Base-by-base conservation (phyloP, 2,797 vertebrate species). In the Pseudochaenichthys georgianus region DNA sequence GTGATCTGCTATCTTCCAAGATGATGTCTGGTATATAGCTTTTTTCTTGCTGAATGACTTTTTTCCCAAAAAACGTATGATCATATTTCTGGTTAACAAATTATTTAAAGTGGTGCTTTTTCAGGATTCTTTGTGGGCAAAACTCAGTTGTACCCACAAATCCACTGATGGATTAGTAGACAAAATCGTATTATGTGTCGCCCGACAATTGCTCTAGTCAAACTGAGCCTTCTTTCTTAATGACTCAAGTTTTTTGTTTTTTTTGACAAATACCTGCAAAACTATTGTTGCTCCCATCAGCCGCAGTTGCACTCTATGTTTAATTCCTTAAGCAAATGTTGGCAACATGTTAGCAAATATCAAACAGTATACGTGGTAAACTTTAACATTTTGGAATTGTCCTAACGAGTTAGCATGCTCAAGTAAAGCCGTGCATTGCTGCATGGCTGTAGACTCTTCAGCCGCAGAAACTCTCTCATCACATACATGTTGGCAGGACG, bases 401-500 rank as follows among this genome's bases (percentile, higher is more conserved):
- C 13, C 59, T 23, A 21, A 34, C 2, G 2, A 46, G 15, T 52
- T 7, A 42, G 15, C 57, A 47, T 60, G 8, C 58, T 3, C 41
- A 51, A 64, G 13, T 38, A 17, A 15, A 23, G 42, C 9, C 13
- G 45, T 2, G 53, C 47, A 55, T 50, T n/a, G 9, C 34, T 3
- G 13, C 41, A 31, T 1, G 2, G 8, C 4, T 54, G 48, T 28
- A 10, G 12, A 45, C 11, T 19, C 13, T 46, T 17, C 3, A n/a
- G 47, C 34, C 31, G 8, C 47, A 34, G 23, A 2, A 47, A 43
- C n/a, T 55, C 48, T 9, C 15, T 38, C 10, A 41, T 17, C 1
- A 43, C 13, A 31, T 62, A 7, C 54, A 77, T 53, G 63, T 51
- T 71, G 16, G 42, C 3, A 62, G n/a, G 31, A 51, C 42, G 48